Evolutionary conservation across 2,888 invertebrate genomes (phyloP).

Genomic region (Hyalella azteca): DNA sequence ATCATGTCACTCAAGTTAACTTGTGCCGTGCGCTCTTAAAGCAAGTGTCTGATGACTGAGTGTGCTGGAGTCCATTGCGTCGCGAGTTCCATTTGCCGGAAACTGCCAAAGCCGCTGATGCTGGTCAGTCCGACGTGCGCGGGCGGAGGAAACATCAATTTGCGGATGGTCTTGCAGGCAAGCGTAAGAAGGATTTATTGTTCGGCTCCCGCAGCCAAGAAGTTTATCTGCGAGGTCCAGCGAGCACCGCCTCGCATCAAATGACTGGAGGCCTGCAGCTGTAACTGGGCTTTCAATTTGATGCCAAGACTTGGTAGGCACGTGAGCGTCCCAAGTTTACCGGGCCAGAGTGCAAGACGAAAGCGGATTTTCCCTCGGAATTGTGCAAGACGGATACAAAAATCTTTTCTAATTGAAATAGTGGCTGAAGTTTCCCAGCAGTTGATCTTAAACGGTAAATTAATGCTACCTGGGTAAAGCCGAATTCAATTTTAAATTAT

Average conservation of each 20-base stretch:
- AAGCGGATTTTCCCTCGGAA: too few species aligned
- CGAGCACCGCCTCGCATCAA: background rate
- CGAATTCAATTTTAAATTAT: too few species aligned
- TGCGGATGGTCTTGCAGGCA: conserved; percentile 21
- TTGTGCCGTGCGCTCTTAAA: background rate
- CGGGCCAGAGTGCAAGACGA: too few species aligned
- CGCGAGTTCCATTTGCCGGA: conserved; percentile 7
- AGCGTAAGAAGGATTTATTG: conserved; percentile 34
- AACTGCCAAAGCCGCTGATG: background rate
- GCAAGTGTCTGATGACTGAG: background rate
- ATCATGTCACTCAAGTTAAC: too few species aligned
- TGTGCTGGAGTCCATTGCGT: too few species aligned
- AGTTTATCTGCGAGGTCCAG: conserved; percentile 30
- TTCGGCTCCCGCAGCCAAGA: conserved; percentile 10
- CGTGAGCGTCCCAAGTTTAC: background rate
- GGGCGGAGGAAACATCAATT: conserved; percentile 21
- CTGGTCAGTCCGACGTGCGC: background rate
- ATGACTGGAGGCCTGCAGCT: background rate
- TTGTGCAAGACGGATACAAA: too few species aligned
- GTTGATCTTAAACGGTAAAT: too few species aligned
- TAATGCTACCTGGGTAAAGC: too few species aligned
- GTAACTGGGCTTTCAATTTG: background rate
- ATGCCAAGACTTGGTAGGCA: background rate
- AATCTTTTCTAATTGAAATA: too few species aligned
- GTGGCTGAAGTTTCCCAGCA: too few species aligned